Conservation (phyloP, 2,797 vertebrate genomes). For the Aplochiton taeniatus region DNA sequence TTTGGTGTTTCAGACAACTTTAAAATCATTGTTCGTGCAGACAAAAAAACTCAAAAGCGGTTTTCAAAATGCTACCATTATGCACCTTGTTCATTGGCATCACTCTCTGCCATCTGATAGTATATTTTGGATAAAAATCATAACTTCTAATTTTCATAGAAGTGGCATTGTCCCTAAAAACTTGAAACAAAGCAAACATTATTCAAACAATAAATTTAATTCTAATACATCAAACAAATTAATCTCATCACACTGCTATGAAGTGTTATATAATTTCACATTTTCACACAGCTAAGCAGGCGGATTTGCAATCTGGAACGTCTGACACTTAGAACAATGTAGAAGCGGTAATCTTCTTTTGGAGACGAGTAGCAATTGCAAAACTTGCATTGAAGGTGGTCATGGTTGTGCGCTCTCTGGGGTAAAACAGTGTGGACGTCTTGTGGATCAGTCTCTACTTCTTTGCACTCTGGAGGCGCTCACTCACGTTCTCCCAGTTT, state of each 20-base stretch:
- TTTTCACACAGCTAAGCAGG: constrained; percentile 18
- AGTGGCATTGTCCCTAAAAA: background rate
- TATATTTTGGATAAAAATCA: background rate
- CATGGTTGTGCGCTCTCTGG: constrained; percentile 48
- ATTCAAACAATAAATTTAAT: constrained; percentile 58
- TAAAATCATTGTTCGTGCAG: no score
- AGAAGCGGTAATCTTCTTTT: constrained; percentile 10
- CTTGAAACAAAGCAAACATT: constrained; percentile 8
- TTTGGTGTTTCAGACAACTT: no score
- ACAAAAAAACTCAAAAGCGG: no score
- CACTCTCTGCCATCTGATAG: no score
- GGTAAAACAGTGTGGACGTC: background rate
- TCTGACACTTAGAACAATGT: constrained; percentile 5
- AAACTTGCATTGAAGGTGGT: constrained; percentile 8
- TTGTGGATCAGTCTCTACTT: constrained; percentile 75
- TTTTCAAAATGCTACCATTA: no score
- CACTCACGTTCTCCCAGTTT: constrained; percentile 93
- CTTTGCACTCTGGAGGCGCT: constrained; percentile 81
- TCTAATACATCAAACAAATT: constrained; percentile 58
- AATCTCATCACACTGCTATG: constrained; percentile 1
- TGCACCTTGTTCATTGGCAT: no score
- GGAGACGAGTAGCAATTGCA: constrained; percentile 18
- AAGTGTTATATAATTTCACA: constrained; percentile 19
- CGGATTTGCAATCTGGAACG: constrained; percentile 19
- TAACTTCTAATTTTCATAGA: background rate